phyloP scores from a whole-genome alignment of 2,888 invertebrate species.

The Polietes domitor region DNA sequence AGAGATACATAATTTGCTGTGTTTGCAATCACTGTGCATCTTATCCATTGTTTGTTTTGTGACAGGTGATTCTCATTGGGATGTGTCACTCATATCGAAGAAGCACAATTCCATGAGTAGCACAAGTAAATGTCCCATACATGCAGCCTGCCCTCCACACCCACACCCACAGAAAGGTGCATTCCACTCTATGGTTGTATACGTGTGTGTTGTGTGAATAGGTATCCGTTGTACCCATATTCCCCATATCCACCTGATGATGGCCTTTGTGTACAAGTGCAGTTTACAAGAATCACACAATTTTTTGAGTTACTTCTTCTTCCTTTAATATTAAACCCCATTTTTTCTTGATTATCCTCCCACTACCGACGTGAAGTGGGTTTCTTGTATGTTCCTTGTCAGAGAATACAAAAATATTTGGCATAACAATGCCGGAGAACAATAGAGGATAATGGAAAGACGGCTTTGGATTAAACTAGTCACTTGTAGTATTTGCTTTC shows the following conservation, averaged over 20 bases:
- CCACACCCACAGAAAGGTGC: background rate
- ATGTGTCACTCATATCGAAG: constrained; percentile 24
- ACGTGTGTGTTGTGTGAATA: too few relatives aligned
- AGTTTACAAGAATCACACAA: constrained; percentile 20
- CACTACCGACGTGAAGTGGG: background rate
- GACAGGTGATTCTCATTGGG: constrained; percentile 1
- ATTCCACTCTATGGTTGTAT: background rate
- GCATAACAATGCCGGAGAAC: background rate
- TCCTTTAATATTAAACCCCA: background rate
- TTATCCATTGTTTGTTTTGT: constrained; percentile 13
- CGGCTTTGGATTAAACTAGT: constrained; percentile 26
- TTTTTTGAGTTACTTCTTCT: background rate
- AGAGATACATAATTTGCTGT: background rate
- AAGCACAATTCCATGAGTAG: constrained; percentile 31
- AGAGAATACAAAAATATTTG: constrained; percentile 8
- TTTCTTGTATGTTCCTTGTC: background rate
- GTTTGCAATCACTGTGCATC: background rate
- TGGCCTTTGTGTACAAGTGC: constrained; percentile 25
- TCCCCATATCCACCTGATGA: constrained; percentile 31
- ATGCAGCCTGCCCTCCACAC: background rate
- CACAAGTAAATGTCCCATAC: background rate
- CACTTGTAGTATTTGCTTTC: constrained; percentile 23
- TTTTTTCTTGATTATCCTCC: background rate
- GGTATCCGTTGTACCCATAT: background rate
- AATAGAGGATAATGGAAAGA: background rate